Evolutionary conservation across 2,113 vertebrate species (phyloP).

Genomic region (Rhagologus leucostigma): DNA sequence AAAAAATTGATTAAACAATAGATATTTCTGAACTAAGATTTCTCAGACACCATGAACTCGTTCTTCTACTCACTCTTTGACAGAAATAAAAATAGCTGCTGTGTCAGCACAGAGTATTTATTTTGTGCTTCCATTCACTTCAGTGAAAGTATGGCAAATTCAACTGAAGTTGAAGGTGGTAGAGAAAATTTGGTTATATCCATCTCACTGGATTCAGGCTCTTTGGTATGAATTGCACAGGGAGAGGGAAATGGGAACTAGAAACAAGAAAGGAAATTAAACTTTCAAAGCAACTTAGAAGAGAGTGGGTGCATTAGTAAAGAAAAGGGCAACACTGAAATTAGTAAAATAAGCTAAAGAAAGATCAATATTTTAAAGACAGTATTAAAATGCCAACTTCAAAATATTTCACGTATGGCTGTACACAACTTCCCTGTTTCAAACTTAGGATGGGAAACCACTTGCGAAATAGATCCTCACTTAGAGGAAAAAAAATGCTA

Average conservation of each 20-base stretch:
- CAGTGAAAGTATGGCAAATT: neutral
- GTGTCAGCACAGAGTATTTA: neutral
- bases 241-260: neutral
- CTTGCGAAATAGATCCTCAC: neutral
- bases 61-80: neutral
- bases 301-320: neutral
- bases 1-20: neutral
- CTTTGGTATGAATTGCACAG: neutral
- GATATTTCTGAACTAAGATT: neutral
- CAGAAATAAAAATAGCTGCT: neutral
- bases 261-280: neutral
- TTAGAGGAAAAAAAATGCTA: neutral
- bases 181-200: neutral
- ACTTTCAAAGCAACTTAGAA: neutral
- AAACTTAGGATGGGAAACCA: neutral
- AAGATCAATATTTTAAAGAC: neutral
- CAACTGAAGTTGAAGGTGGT: neutral
- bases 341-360: neutral
- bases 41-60: neutral
- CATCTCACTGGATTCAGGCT: neutral
- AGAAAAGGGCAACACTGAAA: rapidly evolving
- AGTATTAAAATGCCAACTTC: neutral
- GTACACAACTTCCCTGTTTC: neutral
- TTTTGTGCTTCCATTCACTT: neutral
- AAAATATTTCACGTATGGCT: neutral